Percentiles rank a stretch among this genome's conserved stretches.
Conservation (phyloP, 2,113 vertebrate genomes). For the Coptodon rendalli region DNA sequence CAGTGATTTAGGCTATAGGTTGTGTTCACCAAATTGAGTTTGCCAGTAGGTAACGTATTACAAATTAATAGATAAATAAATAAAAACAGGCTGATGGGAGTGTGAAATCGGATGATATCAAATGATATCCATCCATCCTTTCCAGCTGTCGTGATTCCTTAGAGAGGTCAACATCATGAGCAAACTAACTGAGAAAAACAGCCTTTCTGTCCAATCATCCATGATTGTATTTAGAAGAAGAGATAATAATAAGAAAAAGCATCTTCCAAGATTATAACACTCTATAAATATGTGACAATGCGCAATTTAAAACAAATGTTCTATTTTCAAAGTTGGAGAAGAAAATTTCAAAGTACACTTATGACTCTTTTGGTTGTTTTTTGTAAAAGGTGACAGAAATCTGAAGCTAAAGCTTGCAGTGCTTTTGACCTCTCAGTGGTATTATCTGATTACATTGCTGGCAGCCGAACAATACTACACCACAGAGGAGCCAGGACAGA, state of each 20-base stretch:
- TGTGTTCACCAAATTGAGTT: background rate
- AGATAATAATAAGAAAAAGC: background rate
- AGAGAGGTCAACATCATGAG: background rate
- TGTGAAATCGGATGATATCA: background rate
- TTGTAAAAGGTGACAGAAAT: constrained; percentile 66
- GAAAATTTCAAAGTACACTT: background rate
- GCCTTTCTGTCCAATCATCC: background rate
- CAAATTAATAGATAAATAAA: background rate
- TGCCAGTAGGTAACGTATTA: background rate
- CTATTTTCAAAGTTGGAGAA: background rate
- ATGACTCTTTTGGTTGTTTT: constrained; percentile 40
- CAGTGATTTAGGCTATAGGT: background rate
- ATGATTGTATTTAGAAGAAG: background rate
- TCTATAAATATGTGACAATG: background rate
- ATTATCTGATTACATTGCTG: constrained; percentile 73
- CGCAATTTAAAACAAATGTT: background rate
- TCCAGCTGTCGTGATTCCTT: background rate
- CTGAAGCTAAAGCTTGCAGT: constrained; percentile 63
- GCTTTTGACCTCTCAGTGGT: constrained; percentile 68
- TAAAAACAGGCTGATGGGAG: background rate
- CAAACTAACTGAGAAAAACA: background rate
- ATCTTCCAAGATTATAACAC: background rate
- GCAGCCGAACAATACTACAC: constrained; percentile 61
- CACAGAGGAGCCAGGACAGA: constrained; percentile 50
- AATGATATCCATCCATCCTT: background rate